A percentile compares a stretch with the other conserved stretches of the same genome.
phyloP scores from a whole-genome alignment of 2,797 vertebrate species.

The Danionella dracula region DNA sequence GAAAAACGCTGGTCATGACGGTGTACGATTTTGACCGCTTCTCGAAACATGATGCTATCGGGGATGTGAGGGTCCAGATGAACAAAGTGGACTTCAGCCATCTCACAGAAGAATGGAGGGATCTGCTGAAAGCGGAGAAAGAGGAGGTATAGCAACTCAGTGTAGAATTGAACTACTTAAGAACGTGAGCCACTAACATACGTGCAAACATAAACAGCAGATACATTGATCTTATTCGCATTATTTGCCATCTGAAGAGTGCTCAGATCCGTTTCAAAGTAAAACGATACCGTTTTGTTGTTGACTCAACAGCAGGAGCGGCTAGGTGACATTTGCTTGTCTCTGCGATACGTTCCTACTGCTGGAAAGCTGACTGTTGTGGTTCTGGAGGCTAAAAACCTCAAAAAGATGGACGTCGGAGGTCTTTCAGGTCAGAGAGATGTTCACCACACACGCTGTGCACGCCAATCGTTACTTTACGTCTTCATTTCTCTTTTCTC shows the following conservation, averaged over 20 bases:
- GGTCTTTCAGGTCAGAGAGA: slow-evolving; percentile 84
- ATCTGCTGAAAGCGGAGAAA: slow-evolving; percentile 95
- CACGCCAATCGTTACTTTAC: neutral
- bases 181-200: too few relatives aligned
- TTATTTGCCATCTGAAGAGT: too few relatives aligned
- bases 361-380: slow-evolving; percentile 95
- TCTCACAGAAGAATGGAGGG: slow-evolving; percentile 91
- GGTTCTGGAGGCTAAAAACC: slow-evolving; percentile 94
- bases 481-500: neutral
- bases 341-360: slow-evolving; percentile 93
- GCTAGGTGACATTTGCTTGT: slow-evolving; percentile 95
- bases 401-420: slow-evolving; percentile 99
- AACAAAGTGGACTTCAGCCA: slow-evolving; percentile 95
- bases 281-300: too few relatives aligned
- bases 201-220: too few relatives aligned
- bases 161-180: too few relatives aligned
- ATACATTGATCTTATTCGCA: too few relatives aligned
- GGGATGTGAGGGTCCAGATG: slow-evolving; percentile 90
- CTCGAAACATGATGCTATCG: slow-evolving; percentile 97
- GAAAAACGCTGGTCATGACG: slow-evolving; percentile 93
- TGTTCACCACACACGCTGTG: neutral
- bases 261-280: too few relatives aligned
- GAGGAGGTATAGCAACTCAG: slow-evolving; percentile 86
- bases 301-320: slow-evolving; percentile 68
- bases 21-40: slow-evolving; percentile 98